phyloP scores from a whole-genome alignment of 2,113 vertebrate species.

The Myrmophylax atrothorax region DNA sequence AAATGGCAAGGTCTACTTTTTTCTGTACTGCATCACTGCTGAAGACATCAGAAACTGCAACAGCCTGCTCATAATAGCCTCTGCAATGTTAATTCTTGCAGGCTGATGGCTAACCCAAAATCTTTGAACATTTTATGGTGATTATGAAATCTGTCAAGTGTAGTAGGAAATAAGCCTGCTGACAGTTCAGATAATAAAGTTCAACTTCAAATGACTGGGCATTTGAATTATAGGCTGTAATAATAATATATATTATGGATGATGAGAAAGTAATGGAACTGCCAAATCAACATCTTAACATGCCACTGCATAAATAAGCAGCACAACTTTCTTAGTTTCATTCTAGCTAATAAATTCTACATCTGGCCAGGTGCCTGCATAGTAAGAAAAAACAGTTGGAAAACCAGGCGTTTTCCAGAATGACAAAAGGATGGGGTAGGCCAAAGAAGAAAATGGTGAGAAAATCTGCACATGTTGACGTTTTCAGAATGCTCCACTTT shows the following conservation, averaged over 20 bases:
- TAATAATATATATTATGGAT: not conserved
- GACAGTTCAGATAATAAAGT: not conserved
- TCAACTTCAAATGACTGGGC: not conserved
- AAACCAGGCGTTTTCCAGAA: not conserved
- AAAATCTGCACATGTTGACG: not conserved
- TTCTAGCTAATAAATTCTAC: not conserved
- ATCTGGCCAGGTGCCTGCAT: not conserved
- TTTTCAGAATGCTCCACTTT: not conserved
- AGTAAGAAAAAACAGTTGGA: not conserved
- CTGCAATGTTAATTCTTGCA: not conserved
- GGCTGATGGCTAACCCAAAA: not conserved
- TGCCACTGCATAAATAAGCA: not conserved
- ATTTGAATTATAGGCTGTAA: not conserved
- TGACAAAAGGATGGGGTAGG: not conserved
- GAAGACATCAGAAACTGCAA: not conserved
- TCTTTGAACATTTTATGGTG: not conserved
- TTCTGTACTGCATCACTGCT: not conserved
- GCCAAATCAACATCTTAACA: not conserved
- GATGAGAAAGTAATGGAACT: conserved; percentile 1
- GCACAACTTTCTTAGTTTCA: not conserved
- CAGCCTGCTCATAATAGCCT: not conserved
- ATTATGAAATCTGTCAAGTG: not conserved
- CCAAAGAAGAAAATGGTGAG: not conserved
- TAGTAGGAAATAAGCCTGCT: not conserved
- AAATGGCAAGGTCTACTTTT: not conserved